These are phyloP conservation scores for Drosophila algonquin DNA, from an alignment of 2,888 invertebrate genomes.

Conservation along the genomic window DNA sequence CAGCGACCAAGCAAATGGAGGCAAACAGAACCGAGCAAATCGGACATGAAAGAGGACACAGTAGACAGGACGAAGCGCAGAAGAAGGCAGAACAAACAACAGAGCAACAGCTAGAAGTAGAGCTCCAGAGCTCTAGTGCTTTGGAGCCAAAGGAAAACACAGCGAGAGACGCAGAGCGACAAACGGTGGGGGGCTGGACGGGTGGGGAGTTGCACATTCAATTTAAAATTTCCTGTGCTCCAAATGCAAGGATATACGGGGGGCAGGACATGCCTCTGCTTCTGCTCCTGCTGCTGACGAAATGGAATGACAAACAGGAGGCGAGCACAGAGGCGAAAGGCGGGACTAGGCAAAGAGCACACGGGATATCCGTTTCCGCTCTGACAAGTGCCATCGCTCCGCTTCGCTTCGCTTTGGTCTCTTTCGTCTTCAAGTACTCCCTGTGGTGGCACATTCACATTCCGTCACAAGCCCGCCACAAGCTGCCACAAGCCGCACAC, in stretches of 20 bases:
- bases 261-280: constrained; percentile 1
- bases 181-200: constrained; percentile 15
- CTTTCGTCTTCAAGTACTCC: constrained; percentile 23
- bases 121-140: background rate
- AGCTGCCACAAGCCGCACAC: constrained; percentile 13
- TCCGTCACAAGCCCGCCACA: constrained; percentile 11
- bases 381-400: constrained; percentile 64
- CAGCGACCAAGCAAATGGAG: constrained; percentile 13
- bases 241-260: constrained; percentile 46
- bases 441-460: background rate
- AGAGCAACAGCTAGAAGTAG: constrained; percentile 7
- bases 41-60: background rate
- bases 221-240: constrained; percentile 71
- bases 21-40: constrained; percentile 26
- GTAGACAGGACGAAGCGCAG: background rate
- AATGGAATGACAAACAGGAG: constrained; percentile 68
- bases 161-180: constrained; percentile 13
- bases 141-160: background rate
- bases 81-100: constrained; percentile 27
- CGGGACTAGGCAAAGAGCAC: constrained; percentile 66
- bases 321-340: constrained; percentile 37
- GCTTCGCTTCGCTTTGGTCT: background rate
- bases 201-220: constrained; percentile 53
- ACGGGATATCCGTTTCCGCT: constrained; percentile 76
- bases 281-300: constrained; percentile 21